Percentiles rank a stretch among this genome's conserved stretches.
These are phyloP conservation scores for Chloroclysta siterata DNA, from an alignment of 2,888 invertebrate genomes.

Conservation along the genomic window DNA sequence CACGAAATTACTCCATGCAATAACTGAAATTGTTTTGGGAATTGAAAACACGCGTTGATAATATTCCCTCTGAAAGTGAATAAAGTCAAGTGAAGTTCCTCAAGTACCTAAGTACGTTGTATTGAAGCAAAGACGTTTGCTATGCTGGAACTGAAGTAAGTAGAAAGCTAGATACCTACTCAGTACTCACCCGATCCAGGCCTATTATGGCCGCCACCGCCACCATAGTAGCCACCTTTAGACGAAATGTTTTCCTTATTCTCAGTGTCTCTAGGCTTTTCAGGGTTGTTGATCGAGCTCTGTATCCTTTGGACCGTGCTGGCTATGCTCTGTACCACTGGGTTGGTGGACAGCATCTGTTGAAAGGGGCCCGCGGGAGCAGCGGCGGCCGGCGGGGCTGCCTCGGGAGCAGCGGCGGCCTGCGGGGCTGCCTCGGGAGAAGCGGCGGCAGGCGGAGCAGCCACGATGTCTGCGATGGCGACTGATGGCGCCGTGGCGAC, in stretches of 20 bases:
- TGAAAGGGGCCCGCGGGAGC: constrained; percentile 52
- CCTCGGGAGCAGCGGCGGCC: constrained; percentile 3
- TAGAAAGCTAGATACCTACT: not conserved
- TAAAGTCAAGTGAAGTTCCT: not conserved
- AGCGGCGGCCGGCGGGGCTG: constrained; percentile 30
- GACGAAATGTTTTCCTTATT: constrained; percentile 44
- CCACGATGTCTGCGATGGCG: not conserved
- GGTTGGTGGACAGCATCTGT: constrained; percentile 57
- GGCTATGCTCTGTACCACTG: constrained; percentile 50
- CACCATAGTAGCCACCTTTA: constrained; percentile 43
- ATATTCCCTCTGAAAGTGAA: not conserved
- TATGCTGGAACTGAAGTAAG: not conserved
- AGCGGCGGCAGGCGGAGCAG: constrained; percentile 27
- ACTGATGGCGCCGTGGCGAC: not conserved
- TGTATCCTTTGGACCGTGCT: constrained; percentile 48
- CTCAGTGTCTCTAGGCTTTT: constrained; percentile 55
- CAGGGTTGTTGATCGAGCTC: constrained; percentile 52
- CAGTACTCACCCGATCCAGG: constrained; percentile 39
- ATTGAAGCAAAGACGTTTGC: not conserved
- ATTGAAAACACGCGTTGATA: constrained; percentile 20
- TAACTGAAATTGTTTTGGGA: constrained; percentile 53
- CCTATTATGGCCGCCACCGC: not conserved
- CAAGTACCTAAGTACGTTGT: not conserved
- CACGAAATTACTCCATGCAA: constrained; percentile 70
- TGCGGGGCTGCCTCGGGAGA: not conserved